A percentile compares a stretch with the other conserved stretches of the same genome.
Evolutionary conservation across 2,888 invertebrate genomes (phyloP).

Genomic region (Lithophane semibrunnea): DNA sequence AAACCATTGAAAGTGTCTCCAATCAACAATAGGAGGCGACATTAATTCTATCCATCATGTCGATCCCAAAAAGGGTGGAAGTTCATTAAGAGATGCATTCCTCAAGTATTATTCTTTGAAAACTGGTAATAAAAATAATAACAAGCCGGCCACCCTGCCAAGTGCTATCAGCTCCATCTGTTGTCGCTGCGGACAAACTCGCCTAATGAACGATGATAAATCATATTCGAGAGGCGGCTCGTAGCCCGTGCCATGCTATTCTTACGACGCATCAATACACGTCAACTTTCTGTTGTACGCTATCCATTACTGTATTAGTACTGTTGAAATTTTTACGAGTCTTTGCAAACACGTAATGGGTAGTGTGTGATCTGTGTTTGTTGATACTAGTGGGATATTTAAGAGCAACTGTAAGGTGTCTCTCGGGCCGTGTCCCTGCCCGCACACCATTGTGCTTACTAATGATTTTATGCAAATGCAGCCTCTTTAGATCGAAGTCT

Average conservation of each 20-base stretch:
- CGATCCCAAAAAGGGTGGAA: slow-evolving; percentile 89
- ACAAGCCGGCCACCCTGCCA: slow-evolving; percentile 91
- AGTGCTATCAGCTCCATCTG: slow-evolving; percentile 91
- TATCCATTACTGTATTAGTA: slow-evolving; percentile 73
- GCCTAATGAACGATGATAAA: slow-evolving; percentile 91
- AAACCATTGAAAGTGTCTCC: slow-evolving; percentile 86
- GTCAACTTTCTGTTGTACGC: slow-evolving; percentile 50
- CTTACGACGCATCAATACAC: slow-evolving; percentile 72
- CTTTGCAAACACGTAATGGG: slow-evolving; percentile 69
- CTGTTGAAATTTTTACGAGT: not conserved
- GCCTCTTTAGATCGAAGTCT: slow-evolving; percentile 90
- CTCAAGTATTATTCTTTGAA: slow-evolving; percentile 90
- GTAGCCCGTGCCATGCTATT: slow-evolving; percentile 81
- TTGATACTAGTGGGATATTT: slow-evolving; percentile 75
- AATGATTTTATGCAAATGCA: slow-evolving; percentile 91
- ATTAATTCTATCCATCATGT: slow-evolving; percentile 90
- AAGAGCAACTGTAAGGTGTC: slow-evolving; percentile 86
- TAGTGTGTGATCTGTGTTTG: slow-evolving; percentile 25
- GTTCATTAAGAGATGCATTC: slow-evolving; percentile 90
- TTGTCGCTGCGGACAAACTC: slow-evolving; percentile 91
- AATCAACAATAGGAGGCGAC: slow-evolving; percentile 89
- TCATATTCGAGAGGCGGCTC: slow-evolving; percentile 90
- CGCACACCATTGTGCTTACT: slow-evolving; percentile 90
- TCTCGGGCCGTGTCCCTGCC: slow-evolving; percentile 88
- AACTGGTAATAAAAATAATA: slow-evolving; percentile 91